phyloP scores from a whole-genome alignment of 2,113 vertebrate species.

The Tragulus kanchil region DNA sequence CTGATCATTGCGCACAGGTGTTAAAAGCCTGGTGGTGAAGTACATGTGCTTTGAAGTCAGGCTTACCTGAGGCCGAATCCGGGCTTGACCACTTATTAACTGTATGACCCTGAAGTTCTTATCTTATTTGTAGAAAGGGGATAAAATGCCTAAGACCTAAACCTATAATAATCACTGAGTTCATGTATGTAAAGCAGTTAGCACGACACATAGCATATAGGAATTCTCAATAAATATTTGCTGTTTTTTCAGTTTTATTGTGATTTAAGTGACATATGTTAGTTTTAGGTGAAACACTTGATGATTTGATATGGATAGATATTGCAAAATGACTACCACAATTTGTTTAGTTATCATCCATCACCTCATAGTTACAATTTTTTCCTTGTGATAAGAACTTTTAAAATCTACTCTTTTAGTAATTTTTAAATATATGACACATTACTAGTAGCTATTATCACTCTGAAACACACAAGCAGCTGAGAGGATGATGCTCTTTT shows the following conservation, averaged over 20 bases:
- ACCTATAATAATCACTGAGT: neutral
- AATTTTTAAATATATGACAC: neutral
- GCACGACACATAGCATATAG: neutral
- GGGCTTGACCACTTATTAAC: neutral
- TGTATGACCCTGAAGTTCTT: neutral
- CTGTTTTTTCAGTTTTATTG: neutral
- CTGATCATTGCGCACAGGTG: neutral
- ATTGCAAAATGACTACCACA: neutral
- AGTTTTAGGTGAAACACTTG: neutral
- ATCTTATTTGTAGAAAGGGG: neutral
- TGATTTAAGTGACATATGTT: neutral
- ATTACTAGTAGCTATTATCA: neutral
- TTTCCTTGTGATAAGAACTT: neutral
- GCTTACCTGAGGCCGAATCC: neutral
- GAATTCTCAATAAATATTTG: neutral
- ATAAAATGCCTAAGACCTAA: neutral
- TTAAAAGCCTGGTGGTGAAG: neutral
- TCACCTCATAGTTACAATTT: neutral
- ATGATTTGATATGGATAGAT: neutral
- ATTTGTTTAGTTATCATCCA: neutral
- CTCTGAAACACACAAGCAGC: neutral
- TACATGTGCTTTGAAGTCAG: neutral
- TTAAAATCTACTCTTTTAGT: neutral
- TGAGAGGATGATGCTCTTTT: neutral
- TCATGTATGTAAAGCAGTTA: neutral